These are phyloP conservation scores for Synanthedon tipuliformis DNA, from an alignment of 2,888 invertebrate species.

Conservation along the genomic window DNA sequence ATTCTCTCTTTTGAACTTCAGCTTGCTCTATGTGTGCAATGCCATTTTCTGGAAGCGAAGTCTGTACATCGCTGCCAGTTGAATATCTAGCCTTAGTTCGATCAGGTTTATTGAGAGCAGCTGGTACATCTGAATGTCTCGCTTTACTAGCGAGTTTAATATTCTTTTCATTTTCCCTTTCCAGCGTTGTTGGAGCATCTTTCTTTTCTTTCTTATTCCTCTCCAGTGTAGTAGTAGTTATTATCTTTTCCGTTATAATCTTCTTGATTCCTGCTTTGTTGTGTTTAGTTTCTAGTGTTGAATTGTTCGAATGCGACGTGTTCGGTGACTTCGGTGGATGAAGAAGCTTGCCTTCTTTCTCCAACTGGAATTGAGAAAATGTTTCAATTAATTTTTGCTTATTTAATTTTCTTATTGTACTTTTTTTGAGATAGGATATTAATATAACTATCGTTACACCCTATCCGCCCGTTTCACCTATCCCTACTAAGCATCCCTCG, in stretches of 20 bases:
- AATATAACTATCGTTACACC: neutral
- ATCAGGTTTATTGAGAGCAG: constrained; percentile 43
- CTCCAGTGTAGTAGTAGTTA: constrained; percentile 55
- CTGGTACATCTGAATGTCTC: constrained; percentile 42
- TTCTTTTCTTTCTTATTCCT: constrained; percentile 60
- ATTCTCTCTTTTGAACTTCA: constrained; percentile 68
- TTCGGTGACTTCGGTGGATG: constrained; percentile 60
- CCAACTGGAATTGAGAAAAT: constrained; percentile 47
- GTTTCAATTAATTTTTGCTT: neutral
- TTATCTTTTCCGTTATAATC: constrained; percentile 61
- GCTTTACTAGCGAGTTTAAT: constrained; percentile 46
- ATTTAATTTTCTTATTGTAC: neutral
- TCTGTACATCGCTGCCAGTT: constrained; percentile 46
- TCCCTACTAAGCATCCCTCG: too few species aligned
- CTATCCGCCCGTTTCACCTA: too few species aligned
- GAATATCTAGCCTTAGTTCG: constrained; percentile 50
- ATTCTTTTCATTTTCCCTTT: constrained; percentile 64
- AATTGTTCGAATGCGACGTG: constrained; percentile 58
- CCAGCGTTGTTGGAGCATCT: constrained; percentile 48
- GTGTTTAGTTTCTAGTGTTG: constrained; percentile 60
- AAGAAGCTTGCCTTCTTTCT: constrained; percentile 56
- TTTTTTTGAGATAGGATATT: neutral
- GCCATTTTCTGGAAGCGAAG: constrained; percentile 54
- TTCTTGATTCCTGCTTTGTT: constrained; percentile 59
- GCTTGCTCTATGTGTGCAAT: constrained; percentile 49